Evolutionary conservation across 2,888 invertebrate species (phyloP).

Genomic region (Lagria hirta): DNA sequence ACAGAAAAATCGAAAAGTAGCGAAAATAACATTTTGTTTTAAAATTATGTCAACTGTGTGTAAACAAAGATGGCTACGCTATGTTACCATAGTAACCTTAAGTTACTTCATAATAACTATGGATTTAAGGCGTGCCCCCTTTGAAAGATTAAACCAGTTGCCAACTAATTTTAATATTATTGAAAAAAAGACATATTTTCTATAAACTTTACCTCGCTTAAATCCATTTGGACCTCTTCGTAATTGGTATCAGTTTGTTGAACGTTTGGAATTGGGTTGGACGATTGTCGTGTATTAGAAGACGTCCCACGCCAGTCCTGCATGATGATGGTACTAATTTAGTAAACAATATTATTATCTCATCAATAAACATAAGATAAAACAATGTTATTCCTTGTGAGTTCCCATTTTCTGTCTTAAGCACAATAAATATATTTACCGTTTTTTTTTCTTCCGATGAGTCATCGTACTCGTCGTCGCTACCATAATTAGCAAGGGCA

Average conservation of each 20-base stretch:
- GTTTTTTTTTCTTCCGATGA: conserved; percentile 42
- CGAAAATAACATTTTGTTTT: conserved; percentile 1
- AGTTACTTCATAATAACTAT: not conserved
- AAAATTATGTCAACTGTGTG: conserved; percentile 2
- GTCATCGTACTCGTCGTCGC: conserved; percentile 73
- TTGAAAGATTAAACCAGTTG: no score
- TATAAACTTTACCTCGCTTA: conserved; percentile 66
- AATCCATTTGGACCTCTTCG: conserved; percentile 76
- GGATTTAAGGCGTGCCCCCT: not conserved
- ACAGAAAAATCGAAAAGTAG: conserved; percentile 3
- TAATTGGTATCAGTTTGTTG: conserved; percentile 65
- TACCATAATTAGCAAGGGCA: conserved; percentile 74
- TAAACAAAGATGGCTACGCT: not conserved
- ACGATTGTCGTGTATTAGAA: conserved; percentile 30
- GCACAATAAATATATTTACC: conserved; percentile 35
- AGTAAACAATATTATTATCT: conserved; percentile 39
- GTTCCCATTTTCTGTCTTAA: conserved; percentile 10
- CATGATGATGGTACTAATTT: conserved; percentile 45
- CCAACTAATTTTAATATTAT: no score
- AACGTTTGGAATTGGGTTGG: conserved; percentile 14
- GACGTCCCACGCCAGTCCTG: conserved; percentile 36
- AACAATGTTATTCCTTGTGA: not conserved
- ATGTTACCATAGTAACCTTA: not conserved
- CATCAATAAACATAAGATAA: conserved; percentile 28
- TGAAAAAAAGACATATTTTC: no score